Base-by-base conservation (phyloP, 2,888 invertebrate genomes). In the Metacarcinus magister region DNA sequence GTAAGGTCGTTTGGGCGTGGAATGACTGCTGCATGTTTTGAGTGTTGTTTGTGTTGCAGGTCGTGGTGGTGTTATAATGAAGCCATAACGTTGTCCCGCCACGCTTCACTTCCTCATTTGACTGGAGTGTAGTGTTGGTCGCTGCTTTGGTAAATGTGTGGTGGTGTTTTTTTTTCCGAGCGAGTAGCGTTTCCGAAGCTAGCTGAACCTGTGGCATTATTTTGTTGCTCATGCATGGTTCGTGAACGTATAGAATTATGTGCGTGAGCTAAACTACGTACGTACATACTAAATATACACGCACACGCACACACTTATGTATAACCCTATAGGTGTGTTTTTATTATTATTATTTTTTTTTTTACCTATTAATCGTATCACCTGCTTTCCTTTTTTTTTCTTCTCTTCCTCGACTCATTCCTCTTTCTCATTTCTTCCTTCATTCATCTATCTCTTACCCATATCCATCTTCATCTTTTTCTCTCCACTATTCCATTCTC, bases 21-120 rank as follows among this genome's bases (percentile, higher is more conserved):
- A 67, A 67, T 67, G 67, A n/a, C 67, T 67, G 54, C 54, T 67
- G 7, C 67, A 67, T 67, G 67, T 67, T 67, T 23, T n/a, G 67
- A n/a, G 67, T 67, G 67, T 67, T 67, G 67, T 67, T 67, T 67
- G 67, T 67, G 67, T 67, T 67, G 67, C 67, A n/a, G 67, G 67
- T 10, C 67, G 16, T 67, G 23, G 67, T n/a, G 19, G 67, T 67
- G n/a, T 67, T 7, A n/a, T 67, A 67, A 67, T 67, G 67, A 67
- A 67, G 23, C 67, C n/a, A n/a, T 23, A 67, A 67, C 67, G 67
- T 67, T 67, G 67, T n/a, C 23, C n/a, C 67, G 67, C 67, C 67
- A 67, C 67, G 67, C 67, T 67, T n/a, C 67, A n/a, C n/a, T 67
- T 67, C 67, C 67, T 67, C 67, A 67, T 67, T 67, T 67, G 67